A percentile compares a stretch with the other conserved stretches of the same genome.
phyloP scores from a whole-genome alignment of 1,140 invertebrate species.

The Phymastichus coffea region DNA sequence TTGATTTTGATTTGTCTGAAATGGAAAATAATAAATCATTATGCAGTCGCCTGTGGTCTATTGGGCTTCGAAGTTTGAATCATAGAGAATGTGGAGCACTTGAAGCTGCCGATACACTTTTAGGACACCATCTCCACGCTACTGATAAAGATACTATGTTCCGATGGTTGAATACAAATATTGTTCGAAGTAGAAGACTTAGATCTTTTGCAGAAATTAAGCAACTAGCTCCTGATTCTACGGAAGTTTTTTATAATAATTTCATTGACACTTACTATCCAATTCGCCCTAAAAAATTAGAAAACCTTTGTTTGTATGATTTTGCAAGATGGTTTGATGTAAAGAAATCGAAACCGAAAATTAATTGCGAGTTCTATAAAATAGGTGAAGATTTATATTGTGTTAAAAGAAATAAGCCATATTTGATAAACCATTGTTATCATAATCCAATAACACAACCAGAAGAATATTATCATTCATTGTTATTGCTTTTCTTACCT shows the following conservation, averaged over 20 bases:
- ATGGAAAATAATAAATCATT: constrained; percentile 3
- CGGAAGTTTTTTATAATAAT: constrained; percentile 25
- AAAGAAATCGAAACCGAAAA: constrained; percentile 13
- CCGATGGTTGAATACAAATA: constrained; percentile 37
- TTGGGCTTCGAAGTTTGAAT: constrained; percentile 29
- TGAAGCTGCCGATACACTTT: constrained; percentile 36
- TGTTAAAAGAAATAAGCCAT: constrained; percentile 33
- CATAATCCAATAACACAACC: constrained; percentile 32
- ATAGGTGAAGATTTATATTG: constrained; percentile 22
- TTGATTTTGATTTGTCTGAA: not conserved
- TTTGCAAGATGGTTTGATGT: constrained; percentile 21
- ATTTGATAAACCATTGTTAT: constrained; percentile 38
- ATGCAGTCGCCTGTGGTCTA: constrained; percentile 23
- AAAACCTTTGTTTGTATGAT: constrained; percentile 8
- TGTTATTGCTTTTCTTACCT: constrained; percentile 38
- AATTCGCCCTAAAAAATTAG: not conserved
- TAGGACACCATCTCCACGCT: constrained; percentile 34
- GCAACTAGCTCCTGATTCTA: constrained; percentile 13
- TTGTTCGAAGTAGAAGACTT: constrained; percentile 27
- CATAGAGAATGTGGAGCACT: constrained; percentile 37
- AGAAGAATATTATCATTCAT: constrained; percentile 37
- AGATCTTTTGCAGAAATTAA: constrained; percentile 20
- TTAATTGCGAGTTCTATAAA: constrained; percentile 22
- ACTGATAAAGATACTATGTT: constrained; percentile 36
- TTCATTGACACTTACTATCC: constrained; percentile 30